A percentile compares a stretch with the other conserved stretches of the same genome.
These are phyloP conservation scores for Drosophila setifemur DNA, from an alignment of 1,140 invertebrate genomes.

Conservation along the genomic window DNA sequence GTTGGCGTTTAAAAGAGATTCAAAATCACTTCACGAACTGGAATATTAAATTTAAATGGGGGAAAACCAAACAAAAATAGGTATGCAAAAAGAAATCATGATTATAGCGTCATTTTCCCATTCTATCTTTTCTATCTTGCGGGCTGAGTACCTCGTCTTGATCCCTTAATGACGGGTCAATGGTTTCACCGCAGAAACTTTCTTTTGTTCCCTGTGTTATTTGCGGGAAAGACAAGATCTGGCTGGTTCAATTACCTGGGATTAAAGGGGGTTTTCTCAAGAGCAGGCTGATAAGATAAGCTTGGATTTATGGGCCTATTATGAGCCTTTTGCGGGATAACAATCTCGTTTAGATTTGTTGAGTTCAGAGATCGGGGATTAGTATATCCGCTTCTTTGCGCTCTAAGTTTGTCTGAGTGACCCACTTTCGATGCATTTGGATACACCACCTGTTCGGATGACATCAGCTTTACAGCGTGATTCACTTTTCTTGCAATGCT, in stretches of 20 bases:
- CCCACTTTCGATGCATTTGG: slow-evolving; percentile 10
- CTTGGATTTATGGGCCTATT: slow-evolving; percentile 4
- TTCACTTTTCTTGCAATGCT: background rate
- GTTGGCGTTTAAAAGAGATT: slow-evolving; percentile 9
- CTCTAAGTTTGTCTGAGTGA: slow-evolving; percentile 3
- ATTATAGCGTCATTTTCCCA: too few relatives aligned
- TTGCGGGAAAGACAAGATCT: slow-evolving; percentile 9
- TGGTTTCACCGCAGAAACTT: slow-evolving; percentile 3
- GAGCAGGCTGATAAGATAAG: slow-evolving; percentile 14
- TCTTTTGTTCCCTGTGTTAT: background rate
- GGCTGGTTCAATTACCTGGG: slow-evolving; percentile 8
- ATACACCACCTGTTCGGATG: slow-evolving; percentile 32
- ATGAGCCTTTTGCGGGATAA: background rate
- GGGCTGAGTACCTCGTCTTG: too few relatives aligned
- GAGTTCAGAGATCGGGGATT: slow-evolving; percentile 9
- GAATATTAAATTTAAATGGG: slow-evolving; percentile 16
- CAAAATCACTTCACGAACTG: slow-evolving; percentile 12
- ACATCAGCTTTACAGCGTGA: slow-evolving; percentile 14
- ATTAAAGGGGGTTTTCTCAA: background rate
- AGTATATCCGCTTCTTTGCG: background rate
- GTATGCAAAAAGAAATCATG: too few relatives aligned
- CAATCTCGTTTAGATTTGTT: background rate
- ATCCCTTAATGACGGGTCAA: slow-evolving; percentile 1
- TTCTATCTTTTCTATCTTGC: too few relatives aligned
- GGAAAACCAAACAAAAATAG: too few relatives aligned